A percentile compares a stretch with the other conserved stretches of the same genome.
Evolutionary conservation across 1,140 invertebrate species (phyloP).

Genomic region (Drosophila sp.): DNA sequence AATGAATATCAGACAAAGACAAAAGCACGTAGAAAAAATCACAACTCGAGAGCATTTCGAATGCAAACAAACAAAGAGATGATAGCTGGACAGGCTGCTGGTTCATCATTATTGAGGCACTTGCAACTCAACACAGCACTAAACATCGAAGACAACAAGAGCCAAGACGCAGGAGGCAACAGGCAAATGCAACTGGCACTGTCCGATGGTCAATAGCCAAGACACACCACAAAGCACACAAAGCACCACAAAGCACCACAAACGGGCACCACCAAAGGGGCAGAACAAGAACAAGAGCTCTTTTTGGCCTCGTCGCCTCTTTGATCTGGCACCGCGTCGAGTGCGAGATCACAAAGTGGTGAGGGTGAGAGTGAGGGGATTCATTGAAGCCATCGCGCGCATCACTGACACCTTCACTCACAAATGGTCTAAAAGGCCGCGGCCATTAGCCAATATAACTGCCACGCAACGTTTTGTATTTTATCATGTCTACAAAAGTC

Average conservation of each 20-base stretch:
- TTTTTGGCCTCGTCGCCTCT: slow-evolving; percentile 13
- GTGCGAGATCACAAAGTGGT: slow-evolving; percentile 5
- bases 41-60: background rate
- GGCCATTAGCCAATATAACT: slow-evolving; percentile 82
- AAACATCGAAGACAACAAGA: slow-evolving; percentile 52
- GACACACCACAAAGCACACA: too few relatives aligned
- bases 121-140: slow-evolving; percentile 48
- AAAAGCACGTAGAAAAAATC: too few relatives aligned
- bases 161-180: slow-evolving; percentile 54
- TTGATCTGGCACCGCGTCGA: slow-evolving; percentile 63
- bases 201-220: slow-evolving; percentile 67
- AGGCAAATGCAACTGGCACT: slow-evolving; percentile 34
- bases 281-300: slow-evolving; percentile 68
- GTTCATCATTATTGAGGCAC: slow-evolving; percentile 56
- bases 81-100: slow-evolving; percentile 10
- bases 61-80: background rate
- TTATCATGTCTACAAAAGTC: slow-evolving; percentile 83
- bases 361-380: background rate
- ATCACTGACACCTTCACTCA: slow-evolving; percentile 65
- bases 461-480: slow-evolving; percentile 82
- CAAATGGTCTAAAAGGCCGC: slow-evolving; percentile 80
- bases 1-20: slow-evolving; percentile 3
- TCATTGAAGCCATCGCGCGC: slow-evolving; percentile 45
- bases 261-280: slow-evolving; percentile 22
- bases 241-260: slow-evolving; percentile 27